Evolutionary conservation across 2,888 invertebrate genomes (phyloP).

Genomic region (Oscheius sp.): DNA sequence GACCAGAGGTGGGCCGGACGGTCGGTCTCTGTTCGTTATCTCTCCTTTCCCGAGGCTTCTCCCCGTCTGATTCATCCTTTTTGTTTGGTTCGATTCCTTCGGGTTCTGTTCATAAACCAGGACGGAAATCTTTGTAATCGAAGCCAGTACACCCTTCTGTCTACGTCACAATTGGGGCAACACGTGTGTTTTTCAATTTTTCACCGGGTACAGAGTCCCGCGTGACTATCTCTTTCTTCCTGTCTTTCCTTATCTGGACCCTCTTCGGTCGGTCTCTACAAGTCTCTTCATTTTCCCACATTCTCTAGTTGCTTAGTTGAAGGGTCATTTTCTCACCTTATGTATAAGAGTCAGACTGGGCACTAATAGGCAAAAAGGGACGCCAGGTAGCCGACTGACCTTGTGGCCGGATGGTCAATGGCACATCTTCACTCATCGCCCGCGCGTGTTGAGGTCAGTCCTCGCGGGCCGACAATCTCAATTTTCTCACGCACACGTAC

Average conservation of each 20-base stretch:
- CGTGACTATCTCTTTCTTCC: background rate
- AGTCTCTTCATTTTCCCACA: background rate
- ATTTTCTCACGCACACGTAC: background rate
- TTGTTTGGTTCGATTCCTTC: background rate
- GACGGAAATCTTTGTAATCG: background rate
- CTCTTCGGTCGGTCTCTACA: background rate
- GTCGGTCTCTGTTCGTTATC: too few relatives aligned
- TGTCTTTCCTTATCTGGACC: background rate
- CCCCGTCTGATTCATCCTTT: background rate
- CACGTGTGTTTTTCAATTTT: slow-evolving; percentile 1
- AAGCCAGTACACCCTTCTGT: background rate
- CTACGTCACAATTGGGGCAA: slow-evolving; percentile 16
- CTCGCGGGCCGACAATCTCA: slow-evolving; percentile 2
- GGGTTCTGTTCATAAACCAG: too few relatives aligned
- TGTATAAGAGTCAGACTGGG: background rate
- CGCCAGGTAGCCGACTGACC: slow-evolving; percentile 35
- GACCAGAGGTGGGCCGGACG: too few relatives aligned
- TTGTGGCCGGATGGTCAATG: slow-evolving; percentile 31
- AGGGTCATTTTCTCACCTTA: background rate
- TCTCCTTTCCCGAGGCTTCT: background rate
- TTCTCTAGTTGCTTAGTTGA: background rate
- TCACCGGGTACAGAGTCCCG: too few relatives aligned
- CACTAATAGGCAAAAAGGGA: background rate
- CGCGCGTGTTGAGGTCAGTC: too few relatives aligned
- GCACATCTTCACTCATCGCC: slow-evolving; percentile 4